phyloP scores from a whole-genome alignment of 2,113 vertebrate species.

The Austrofundulus limnaeus region DNA sequence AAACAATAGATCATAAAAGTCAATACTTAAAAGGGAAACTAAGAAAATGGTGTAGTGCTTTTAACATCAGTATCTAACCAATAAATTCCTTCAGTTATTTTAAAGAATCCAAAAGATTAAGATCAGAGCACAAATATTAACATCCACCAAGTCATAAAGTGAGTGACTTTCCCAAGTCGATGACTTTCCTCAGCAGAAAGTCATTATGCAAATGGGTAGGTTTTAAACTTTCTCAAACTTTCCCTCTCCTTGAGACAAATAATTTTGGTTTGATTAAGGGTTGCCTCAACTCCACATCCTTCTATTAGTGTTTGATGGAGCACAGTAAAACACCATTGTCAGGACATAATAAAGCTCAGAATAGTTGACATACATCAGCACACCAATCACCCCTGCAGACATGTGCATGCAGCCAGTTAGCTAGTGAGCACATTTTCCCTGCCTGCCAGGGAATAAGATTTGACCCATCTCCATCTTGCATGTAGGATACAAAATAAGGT shows the following conservation, averaged over 20 bases:
- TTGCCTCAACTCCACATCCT: neutral
- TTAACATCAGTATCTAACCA: too few relatives aligned
- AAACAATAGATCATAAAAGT: too few relatives aligned
- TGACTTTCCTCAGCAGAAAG: neutral
- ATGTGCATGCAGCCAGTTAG: conserved; percentile 7
- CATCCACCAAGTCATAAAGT: neutral
- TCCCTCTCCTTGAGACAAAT: neutral
- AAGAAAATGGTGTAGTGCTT: too few relatives aligned
- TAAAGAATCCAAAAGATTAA: too few relatives aligned
- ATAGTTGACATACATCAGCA: conserved; percentile 16
- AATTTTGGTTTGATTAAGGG: neutral
- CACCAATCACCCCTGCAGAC: conserved; percentile 11
- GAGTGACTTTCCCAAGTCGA: neutral
- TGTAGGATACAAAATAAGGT: conserved; percentile 54
- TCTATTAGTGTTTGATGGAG: neutral
- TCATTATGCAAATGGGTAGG: neutral
- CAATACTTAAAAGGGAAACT: too few relatives aligned
- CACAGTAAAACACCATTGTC: neutral
- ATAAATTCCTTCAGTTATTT: too few relatives aligned
- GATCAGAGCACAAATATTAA: neutral
- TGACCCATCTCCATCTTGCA: conserved; percentile 19
- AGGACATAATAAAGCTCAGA: conserved; percentile 9
- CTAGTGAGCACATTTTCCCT: conserved; percentile 4
- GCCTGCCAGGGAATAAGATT: conserved; percentile 48
- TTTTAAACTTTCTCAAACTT: conserved; percentile 5